Conservation (phyloP, 2,888 invertebrate genomes). For the Clunio marinus region DNA sequence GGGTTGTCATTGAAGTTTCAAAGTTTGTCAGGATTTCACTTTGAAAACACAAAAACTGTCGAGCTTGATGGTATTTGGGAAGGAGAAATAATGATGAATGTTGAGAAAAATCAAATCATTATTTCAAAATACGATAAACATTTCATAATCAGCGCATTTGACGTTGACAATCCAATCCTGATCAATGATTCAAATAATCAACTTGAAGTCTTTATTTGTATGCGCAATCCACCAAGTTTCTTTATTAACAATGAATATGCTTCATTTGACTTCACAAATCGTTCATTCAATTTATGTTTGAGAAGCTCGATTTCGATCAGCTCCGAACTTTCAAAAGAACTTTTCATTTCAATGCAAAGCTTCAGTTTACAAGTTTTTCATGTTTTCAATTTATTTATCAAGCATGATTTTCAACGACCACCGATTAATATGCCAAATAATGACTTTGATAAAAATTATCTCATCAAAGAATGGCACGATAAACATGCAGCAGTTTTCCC, state of each 20-base stretch:
- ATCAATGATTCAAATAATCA: not conserved
- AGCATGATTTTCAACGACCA: too few relatives aligned
- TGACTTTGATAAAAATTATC: not conserved
- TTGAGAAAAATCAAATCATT: not conserved
- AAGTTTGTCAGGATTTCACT: not conserved
- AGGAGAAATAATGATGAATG: not conserved
- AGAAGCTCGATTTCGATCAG: not conserved
- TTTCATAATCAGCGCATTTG: not conserved
- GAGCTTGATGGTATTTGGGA: not conserved
- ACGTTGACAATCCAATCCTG: not conserved
- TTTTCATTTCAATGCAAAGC: not conserved
- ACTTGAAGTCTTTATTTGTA: not conserved
- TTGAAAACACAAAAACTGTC: not conserved
- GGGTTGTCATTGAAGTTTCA: not conserved
- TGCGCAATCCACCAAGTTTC: not conserved
- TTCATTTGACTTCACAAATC: not conserved
- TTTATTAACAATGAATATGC: not conserved
- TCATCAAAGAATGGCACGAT: not conserved
- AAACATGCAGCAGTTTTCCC: conserved; percentile 4
- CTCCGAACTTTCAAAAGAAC: not conserved
- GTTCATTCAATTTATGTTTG: not conserved
- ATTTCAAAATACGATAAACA: not conserved
- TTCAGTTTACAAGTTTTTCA: not conserved
- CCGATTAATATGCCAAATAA: too few relatives aligned
- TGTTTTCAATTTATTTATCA: not conserved